Evolutionary conservation across 2,113 vertebrate species (phyloP), one percentile per base, ranked within the genome.

Genomic region (Tachycineta bicolor): DNA sequence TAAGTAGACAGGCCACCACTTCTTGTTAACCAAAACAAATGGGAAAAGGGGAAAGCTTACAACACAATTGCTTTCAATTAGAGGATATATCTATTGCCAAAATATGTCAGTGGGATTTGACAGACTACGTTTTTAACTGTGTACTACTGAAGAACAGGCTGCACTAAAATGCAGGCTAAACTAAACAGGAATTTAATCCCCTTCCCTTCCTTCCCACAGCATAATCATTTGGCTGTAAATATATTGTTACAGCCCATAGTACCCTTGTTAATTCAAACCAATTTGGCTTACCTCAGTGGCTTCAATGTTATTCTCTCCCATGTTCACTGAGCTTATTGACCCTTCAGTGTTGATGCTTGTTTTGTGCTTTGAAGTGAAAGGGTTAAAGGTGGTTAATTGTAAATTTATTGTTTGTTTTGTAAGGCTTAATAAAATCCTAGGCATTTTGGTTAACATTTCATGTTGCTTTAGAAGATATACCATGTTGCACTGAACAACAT

Each of bases 31-130:
- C 83, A 82, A 87, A 96, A 93, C 70, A 93, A 96, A 95, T 67
- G 88, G 83, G 56, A 76, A 87, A 75, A 84, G 65, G 56, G 37
- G 81, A 86, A 88, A 93, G 76, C 87, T 94, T 83, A 75, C 90
- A 94, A 60, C 71, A 82, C 84, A 89, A 96, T 94, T 92, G 87
- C 95, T 95, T 93, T 94, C 85, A 91, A 97, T 96, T 96, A 96
- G 84, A 91, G 87, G 70, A 88, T 89, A 68, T 62, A 70, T 77
- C 90, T 91, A 62, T 82, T 96, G 84, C 93, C 93, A 96, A 91
- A 94, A 87, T 68, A 90, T 94, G 87, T 85, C 87, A 73, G 77
- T 5, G 3, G 63, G 79, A 91, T 95, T 64, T 86, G 79, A 96
- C 60, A 94, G 89, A 64, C 85, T 74, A n/a, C 67, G 37, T 95